phyloP scores from a whole-genome alignment of 2,113 vertebrate species.

The Gymnogyps californianus region DNA sequence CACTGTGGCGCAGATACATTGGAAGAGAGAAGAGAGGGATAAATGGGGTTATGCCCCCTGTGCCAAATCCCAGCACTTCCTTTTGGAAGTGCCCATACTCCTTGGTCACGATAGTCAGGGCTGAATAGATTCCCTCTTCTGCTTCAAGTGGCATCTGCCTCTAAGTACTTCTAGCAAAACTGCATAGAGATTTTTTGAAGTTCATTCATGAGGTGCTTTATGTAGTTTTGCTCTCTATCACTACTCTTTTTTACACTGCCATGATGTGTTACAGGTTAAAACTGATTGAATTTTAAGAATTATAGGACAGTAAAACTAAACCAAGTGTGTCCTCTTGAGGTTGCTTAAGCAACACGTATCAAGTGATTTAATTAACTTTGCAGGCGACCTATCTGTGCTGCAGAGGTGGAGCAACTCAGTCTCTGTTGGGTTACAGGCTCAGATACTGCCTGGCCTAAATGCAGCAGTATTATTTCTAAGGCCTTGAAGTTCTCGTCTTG shows the following conservation, averaged over 20 bases:
- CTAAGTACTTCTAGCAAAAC: neutral
- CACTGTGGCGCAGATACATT: neutral
- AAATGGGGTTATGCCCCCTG: neutral
- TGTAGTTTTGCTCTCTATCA: neutral
- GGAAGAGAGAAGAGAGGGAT: neutral
- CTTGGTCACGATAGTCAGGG: neutral
- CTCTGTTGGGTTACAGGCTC: neutral
- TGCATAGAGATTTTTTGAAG: neutral
- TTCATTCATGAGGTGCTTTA: neutral
- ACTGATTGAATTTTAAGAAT: neutral
- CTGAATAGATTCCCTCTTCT: neutral
- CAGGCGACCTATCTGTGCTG: neutral
- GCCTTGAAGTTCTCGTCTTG: neutral
- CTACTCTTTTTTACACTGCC: neutral
- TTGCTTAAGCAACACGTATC: neutral
- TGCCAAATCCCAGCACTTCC: neutral
- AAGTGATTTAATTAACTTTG: neutral
- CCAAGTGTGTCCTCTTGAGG: neutral
- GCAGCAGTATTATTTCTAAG: neutral
- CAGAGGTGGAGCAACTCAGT: neutral
- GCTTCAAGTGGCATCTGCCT: neutral
- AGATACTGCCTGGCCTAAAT: accelerated
- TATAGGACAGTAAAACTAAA: neutral
- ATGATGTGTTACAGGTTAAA: neutral
- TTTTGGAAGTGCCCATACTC: neutral